phyloP scores from a whole-genome alignment of 2,888 invertebrate species.

The Pherbina coryleti region DNA sequence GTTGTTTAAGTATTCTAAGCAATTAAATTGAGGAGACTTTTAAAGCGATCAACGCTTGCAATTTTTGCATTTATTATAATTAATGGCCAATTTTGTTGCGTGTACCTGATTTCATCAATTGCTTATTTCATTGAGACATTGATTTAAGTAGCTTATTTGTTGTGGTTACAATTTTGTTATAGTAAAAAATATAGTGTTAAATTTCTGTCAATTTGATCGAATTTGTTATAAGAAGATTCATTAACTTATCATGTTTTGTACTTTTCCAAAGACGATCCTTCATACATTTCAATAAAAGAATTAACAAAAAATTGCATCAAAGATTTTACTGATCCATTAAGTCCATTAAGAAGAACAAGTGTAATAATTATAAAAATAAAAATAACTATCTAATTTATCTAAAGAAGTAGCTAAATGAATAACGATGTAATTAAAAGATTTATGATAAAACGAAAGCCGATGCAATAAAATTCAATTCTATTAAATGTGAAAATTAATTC shows the following conservation, averaged over 20 bases:
- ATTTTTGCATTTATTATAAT: background rate
- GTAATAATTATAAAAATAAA: background rate
- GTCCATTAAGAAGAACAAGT: conserved; percentile 10
- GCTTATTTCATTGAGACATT: background rate
- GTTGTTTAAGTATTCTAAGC: conserved; percentile 33
- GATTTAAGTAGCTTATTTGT: background rate
- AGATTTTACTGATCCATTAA: conserved; percentile 16
- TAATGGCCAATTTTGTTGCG: conserved; percentile 7
- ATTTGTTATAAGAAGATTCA: background rate
- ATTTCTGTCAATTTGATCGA: background rate
- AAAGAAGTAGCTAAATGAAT: conserved; percentile 31
- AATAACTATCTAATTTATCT: background rate
- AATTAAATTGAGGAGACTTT: conserved; percentile 24
- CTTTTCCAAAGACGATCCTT: background rate
- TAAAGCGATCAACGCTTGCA: background rate
- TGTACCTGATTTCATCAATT: conserved; percentile 37
- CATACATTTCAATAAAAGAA: background rate
- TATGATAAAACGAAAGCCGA: background rate
- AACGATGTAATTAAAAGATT: conserved; percentile 18
- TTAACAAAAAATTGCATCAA: conserved; percentile 11
- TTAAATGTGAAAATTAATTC: conserved; percentile 1
- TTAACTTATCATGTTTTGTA: conserved; percentile 4
- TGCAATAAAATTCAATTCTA: conserved; percentile 21
- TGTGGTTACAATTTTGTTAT: background rate
- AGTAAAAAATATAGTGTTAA: background rate